These are phyloP conservation scores for Centropus unirufus DNA, from an alignment of 2,113 vertebrate species.

Conservation along the genomic window DNA sequence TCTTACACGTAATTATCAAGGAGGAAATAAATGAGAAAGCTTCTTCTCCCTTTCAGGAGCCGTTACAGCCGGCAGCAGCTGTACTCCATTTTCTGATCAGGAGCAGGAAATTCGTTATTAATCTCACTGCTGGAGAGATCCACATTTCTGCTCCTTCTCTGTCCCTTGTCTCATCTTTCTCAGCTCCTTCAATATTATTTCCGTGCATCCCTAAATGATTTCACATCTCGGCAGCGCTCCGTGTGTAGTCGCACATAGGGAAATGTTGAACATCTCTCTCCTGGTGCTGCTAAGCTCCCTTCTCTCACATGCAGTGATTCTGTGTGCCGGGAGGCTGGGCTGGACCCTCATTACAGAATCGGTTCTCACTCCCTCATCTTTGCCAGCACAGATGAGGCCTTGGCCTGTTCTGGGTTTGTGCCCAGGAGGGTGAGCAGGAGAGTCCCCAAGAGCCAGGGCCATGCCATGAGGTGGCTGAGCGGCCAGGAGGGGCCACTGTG, in stretches of 20 bases:
- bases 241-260: neutral
- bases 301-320: fast-evolving
- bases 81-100: neutral
- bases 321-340: neutral
- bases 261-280: neutral
- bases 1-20: neutral
- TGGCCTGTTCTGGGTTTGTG: neutral
- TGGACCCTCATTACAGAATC: neutral
- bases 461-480: fast-evolving
- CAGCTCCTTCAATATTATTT: neutral
- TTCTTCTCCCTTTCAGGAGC: neutral
- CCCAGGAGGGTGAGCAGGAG: neutral
- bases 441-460: neutral
- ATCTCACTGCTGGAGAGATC: neutral
- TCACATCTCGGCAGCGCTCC: neutral
- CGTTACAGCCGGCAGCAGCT: neutral
- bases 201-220: neutral
- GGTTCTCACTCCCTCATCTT: fast-evolving
- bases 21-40: neutral
- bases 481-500: neutral
- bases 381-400: neutral
- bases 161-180: neutral
- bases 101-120: constrained; percentile 10
- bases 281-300: neutral
- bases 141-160: neutral